Conservation (phyloP, 2,888 invertebrate genomes). For the Pyrgus malvae region DNA sequence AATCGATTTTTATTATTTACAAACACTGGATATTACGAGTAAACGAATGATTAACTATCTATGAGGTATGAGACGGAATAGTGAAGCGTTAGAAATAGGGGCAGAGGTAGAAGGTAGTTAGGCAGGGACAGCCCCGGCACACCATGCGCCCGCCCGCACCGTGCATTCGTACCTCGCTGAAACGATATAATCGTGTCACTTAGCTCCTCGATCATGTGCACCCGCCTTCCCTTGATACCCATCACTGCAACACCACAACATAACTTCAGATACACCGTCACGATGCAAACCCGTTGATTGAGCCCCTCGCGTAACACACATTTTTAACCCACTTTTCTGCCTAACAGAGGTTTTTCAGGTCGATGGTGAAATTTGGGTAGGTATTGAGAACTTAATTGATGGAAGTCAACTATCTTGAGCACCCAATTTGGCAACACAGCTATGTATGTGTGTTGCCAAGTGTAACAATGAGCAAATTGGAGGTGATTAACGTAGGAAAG, state of each 20-base stretch:
- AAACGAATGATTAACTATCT: slow-evolving; percentile 5
- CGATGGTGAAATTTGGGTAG: too few relatives aligned
- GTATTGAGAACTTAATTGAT: too few relatives aligned
- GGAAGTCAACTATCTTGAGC: too few relatives aligned
- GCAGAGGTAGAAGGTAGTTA: slow-evolving; percentile 9
- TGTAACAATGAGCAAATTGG: background rate
- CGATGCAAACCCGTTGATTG: slow-evolving; percentile 20
- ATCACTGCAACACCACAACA: slow-evolving; percentile 90
- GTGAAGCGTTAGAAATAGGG: slow-evolving; percentile 15
- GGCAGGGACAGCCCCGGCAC: slow-evolving; percentile 53
- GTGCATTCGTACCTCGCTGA: slow-evolving; percentile 95
- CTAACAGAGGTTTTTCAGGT: too few relatives aligned
- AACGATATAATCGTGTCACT: slow-evolving; percentile 99
- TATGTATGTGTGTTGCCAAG: too few relatives aligned
- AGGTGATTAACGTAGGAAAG: background rate
- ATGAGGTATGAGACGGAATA: slow-evolving; percentile 8
- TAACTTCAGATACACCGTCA: slow-evolving; percentile 35
- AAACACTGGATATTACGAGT: background rate
- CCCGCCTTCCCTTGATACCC: slow-evolving; percentile 99
- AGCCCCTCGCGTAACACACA: background rate
- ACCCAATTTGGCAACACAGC: background rate
- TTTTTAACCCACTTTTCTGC: too few relatives aligned
- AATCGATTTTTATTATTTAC: background rate
- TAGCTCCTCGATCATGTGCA: slow-evolving; percentile 99
- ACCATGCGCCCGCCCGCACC: slow-evolving; percentile 65